Evolutionary conservation across 2,797 vertebrate genomes (phyloP).

Genomic region (Etheostoma nigrum): DNA sequence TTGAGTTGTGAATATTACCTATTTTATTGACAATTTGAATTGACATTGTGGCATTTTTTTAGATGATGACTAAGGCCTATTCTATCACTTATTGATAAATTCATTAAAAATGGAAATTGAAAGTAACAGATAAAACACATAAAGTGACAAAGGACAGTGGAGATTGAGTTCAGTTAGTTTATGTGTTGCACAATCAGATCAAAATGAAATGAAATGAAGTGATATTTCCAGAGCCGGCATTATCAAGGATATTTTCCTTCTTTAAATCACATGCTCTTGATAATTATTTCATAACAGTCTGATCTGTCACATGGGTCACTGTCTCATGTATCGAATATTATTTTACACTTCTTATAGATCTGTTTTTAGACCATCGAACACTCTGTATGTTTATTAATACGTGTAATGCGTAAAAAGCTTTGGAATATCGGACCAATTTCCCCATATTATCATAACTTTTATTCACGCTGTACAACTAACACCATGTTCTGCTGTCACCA

Average conservation of each 20-base stretch:
- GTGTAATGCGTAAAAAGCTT: not conserved
- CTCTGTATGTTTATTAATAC: not conserved
- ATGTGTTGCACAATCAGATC: not conserved
- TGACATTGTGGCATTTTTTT: not conserved
- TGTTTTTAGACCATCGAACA: not conserved
- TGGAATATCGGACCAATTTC: not conserved
- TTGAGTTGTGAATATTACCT: not conserved
- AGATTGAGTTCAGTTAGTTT: not conserved
- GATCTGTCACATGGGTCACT: not conserved
- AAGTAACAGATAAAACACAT: not conserved
- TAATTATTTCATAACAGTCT: not conserved
- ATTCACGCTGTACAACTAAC: not conserved
- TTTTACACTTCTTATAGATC: not conserved
- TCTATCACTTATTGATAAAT: not conserved
- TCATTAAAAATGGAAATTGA: too few species aligned
- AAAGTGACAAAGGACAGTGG: not conserved
- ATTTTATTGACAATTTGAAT: not conserved
- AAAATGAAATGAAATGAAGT: not conserved
- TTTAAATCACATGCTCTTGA: not conserved
- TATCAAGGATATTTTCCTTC: constrained; percentile 10
- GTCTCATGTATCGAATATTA: constrained; percentile 8
- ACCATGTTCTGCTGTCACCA: not conserved
- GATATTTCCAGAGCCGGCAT: not conserved
- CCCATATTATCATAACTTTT: not conserved
- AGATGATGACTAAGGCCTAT: not conserved